Percentiles rank a stretch among this genome's conserved stretches.
These are phyloP conservation scores for Colaptes auratus DNA, from an alignment of 2,113 vertebrate species.

Conservation along the genomic window DNA sequence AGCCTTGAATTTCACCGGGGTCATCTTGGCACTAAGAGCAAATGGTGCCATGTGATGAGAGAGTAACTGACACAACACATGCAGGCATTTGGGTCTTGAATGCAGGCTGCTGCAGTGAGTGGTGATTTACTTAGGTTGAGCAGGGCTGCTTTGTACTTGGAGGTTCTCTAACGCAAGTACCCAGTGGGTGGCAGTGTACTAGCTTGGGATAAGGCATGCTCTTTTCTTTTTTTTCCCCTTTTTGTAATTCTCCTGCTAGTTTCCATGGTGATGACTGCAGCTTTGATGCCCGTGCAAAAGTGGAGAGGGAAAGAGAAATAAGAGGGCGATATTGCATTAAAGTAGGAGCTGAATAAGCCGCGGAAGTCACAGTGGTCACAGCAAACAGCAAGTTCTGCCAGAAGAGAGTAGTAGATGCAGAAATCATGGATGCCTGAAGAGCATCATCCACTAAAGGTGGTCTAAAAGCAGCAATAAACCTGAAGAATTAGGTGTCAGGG, in stretches of 20 bases:
- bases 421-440: not conserved
- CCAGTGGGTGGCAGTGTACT: slow-evolving; percentile 85
- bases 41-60: not conserved
- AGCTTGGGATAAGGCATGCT: slow-evolving; percentile 60
- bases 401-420: not conserved
- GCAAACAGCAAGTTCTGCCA: not conserved
- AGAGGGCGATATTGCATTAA: slow-evolving; percentile 71
- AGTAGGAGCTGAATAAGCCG: not conserved
- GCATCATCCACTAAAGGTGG: not conserved
- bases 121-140: not conserved
- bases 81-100: not conserved
- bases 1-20: not conserved
- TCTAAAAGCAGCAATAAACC: not conserved
- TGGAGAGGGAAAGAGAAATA: slow-evolving; percentile 18
- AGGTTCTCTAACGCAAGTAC: slow-evolving; percentile 35
- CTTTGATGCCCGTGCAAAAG: slow-evolving; percentile 64
- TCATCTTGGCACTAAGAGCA: not conserved
- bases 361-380: not conserved
- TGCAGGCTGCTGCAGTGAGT: not conserved
- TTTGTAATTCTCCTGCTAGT: slow-evolving; percentile 76
- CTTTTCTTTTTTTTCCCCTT: not conserved
- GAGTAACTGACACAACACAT: not conserved
- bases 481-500: not conserved
- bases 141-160: not conserved
- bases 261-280: slow-evolving; percentile 88